Evolutionary conservation across 2,888 invertebrate species (phyloP), one percentile per base, ranked within the genome.

Genomic region (Ormyrus thymus): DNA sequence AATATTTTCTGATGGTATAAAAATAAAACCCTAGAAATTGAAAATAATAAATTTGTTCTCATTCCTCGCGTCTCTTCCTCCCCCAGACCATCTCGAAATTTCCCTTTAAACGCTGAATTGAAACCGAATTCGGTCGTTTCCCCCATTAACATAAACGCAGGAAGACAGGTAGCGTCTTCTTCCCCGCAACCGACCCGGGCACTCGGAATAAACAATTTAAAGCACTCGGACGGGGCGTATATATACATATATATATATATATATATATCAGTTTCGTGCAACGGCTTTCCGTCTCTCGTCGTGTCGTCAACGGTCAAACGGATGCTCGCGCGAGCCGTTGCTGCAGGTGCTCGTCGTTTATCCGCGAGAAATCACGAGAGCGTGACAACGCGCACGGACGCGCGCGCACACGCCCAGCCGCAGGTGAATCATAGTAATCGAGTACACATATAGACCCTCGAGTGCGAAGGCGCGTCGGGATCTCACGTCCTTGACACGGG

Each of bases 401-500:
- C 13, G 0, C 7, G 48, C 6, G 56, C 11, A 4, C 10, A 3
- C 29, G 29, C 8, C 46, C 7, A 13, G 6, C 29, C 51, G 61
- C 78, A 78, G 78, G 73, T 78, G 78, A 78, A 74, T 70, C 78
- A 69, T 73, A 53, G 55, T 13, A 74, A 73, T 73, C 55, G 62
- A 45, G 50, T 29, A 29, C 59, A 29, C 4, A 0, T 48, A 9
- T 11, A 58, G 1, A 58, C 29, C 29, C 29, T 29, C 29, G 13
- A 56, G 10, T n/a, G 6, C 46, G 29, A 11, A 74, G 51, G 43
- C 11, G 59, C 46, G 56, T 7, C 46, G 6, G 10, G 65, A 50
- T 81, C 75, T 59, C 80, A 78, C 77, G 80, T 45, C 78, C 78
- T 80, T 80, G 70, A 75, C 74, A 55, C n/a, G n/a, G n/a, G n/a